These are phyloP conservation scores for Dinomys branickii DNA, from an alignment of 2,113 vertebrate genomes.

Conservation along the genomic window DNA sequence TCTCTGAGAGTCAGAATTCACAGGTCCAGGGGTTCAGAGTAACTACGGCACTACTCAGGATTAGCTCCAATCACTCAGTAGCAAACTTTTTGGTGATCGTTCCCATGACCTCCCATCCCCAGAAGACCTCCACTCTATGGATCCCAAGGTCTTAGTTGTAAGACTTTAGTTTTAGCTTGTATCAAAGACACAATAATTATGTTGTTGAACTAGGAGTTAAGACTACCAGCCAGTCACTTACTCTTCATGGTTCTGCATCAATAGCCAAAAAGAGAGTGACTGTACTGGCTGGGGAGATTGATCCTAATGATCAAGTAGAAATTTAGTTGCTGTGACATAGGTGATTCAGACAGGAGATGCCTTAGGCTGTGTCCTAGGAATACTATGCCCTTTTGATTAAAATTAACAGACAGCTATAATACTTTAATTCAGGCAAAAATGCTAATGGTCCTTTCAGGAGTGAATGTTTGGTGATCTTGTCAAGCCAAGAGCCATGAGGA, in stretches of 20 bases:
- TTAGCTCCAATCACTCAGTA: neutral
- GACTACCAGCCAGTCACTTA: neutral
- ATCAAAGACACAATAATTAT: neutral
- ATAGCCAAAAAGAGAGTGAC: neutral
- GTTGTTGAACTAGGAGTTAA: neutral
- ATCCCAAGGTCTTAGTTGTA: neutral
- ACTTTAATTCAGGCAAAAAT: neutral
- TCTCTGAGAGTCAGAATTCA: neutral
- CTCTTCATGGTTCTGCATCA: neutral
- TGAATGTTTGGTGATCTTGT: neutral
- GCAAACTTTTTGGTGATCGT: neutral
- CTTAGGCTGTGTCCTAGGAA: neutral
- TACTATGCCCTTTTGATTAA: neutral
- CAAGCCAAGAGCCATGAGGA: neutral
- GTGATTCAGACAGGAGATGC: neutral
- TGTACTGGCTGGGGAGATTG: neutral
- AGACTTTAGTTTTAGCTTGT: neutral
- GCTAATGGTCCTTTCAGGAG: neutral
- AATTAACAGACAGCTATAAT: neutral
- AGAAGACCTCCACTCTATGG: neutral
- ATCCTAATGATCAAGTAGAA: neutral
- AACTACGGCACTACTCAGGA: neutral
- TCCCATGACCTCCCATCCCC: neutral
- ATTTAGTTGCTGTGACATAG: neutral
- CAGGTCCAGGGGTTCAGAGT: neutral